Evolutionary conservation across 2,888 invertebrate genomes (phyloP).

Genomic region (Philaethria dido): DNA sequence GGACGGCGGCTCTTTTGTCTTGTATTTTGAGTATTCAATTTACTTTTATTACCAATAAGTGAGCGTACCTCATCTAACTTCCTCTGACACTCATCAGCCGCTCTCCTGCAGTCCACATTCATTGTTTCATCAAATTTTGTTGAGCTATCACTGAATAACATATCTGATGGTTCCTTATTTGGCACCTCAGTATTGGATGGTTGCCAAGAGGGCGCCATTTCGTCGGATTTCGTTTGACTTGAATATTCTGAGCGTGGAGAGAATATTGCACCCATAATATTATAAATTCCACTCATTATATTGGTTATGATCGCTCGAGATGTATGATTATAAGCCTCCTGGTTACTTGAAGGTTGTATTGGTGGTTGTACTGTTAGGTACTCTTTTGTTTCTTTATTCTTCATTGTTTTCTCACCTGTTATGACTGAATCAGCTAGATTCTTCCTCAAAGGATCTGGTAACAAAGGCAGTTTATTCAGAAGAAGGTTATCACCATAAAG

Average conservation of each 20-base stretch:
- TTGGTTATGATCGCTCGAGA: constrained; percentile 60
- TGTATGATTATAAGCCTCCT: constrained; percentile 50
- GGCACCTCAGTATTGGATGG: constrained; percentile 61
- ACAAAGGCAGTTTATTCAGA: constrained; percentile 61
- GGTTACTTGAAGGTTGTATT: constrained; percentile 45
- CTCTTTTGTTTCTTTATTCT: constrained; percentile 43
- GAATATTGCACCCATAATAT: constrained; percentile 66
- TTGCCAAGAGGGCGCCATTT: constrained; percentile 65
- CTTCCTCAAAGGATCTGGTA: constrained; percentile 70
- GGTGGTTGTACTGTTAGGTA: constrained; percentile 31
- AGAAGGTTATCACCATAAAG: constrained; percentile 59
- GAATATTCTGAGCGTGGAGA: constrained; percentile 56
- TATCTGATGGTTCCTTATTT: constrained; percentile 62
- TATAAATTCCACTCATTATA: constrained; percentile 69
- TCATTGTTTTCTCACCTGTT: constrained; percentile 48
- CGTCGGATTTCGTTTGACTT: constrained; percentile 53
- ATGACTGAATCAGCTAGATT: constrained; percentile 71
- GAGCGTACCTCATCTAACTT: constrained; percentile 65
- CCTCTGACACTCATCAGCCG: constrained; percentile 65
- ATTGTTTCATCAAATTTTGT: constrained; percentile 57
- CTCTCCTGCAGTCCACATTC: constrained; percentile 56
- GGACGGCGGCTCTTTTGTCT: constrained; percentile 50
- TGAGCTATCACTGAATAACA: constrained; percentile 50
- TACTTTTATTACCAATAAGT: constrained; percentile 54
- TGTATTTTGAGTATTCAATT: constrained; percentile 46